These are phyloP conservation scores for Heliconius himera DNA, from an alignment of 1,140 invertebrate genomes.

Conservation along the genomic window DNA sequence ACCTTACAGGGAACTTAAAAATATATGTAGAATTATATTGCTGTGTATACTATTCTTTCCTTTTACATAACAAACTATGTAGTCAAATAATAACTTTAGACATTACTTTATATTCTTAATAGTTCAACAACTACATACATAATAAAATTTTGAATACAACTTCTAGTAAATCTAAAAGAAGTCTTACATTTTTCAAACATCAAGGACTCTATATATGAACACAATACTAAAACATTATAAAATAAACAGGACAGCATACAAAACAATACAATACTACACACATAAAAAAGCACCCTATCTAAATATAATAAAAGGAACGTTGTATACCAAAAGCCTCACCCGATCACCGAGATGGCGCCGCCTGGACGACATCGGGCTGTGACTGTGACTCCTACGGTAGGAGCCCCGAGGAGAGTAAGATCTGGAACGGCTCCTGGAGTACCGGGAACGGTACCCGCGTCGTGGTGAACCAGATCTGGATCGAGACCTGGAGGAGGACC, in stretches of 20 bases:
- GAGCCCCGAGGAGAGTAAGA: constrained; percentile 75
- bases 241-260: background rate
- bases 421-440: constrained; percentile 71
- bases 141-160: too few relatives aligned
- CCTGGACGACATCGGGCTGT: constrained; percentile 79
- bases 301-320: constrained; percentile 27
- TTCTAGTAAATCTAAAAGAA: too few relatives aligned
- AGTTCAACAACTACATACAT: too few relatives aligned
- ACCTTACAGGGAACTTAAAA: background rate
- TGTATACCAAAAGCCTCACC: constrained; percentile 61
- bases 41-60: background rate
- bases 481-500: constrained; percentile 54
- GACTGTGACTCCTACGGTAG: constrained; percentile 74
- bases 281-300: constrained; percentile 7
- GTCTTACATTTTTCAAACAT: too few relatives aligned
- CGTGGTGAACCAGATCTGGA: constrained; percentile 69
- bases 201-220: too few relatives aligned
- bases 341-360: constrained; percentile 75
- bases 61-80: background rate
- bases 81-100: background rate
- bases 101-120: too few relatives aligned
- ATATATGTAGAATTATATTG: constrained; percentile 2
- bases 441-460: constrained; percentile 65
- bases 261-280: constrained; percentile 5
- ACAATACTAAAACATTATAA: background rate